Evolutionary conservation across 2,888 invertebrate species (phyloP), one percentile per base, ranked within the genome.

Genomic region (Acrobasis repandana): DNA sequence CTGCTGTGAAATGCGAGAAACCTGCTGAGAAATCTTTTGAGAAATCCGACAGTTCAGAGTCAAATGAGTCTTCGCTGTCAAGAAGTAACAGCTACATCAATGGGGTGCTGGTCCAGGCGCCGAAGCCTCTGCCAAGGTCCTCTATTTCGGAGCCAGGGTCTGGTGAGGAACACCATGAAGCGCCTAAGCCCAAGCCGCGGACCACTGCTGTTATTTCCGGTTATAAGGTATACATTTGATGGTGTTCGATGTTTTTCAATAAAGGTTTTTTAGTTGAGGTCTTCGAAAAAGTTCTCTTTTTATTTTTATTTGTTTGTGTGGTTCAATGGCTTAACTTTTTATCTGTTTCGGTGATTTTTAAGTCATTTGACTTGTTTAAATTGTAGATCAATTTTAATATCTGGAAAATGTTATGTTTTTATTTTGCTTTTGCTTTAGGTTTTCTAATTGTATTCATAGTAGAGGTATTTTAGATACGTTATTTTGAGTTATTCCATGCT

Each of bases 171-270:
- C 78, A 80, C 38, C 75, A 75, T 3, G 92, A 91, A 68, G 84
- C 83, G 0, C 88, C 92, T 0, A 90, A 90, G 61, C 95, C 96
- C 14, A 95, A 95, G 75, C 96, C 97, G 8, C 93, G 97, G 81
- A 96, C 96, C 14, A 94, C 94, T 0, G 86, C 93, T 15, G 88
- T 94, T 3, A 93, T 94, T 50, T 94, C 95, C 69, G 95, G 96
- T 82, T 97, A 97, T 81, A 97, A 97, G 97, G 97, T 97, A 61
- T 63, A 28, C 28, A 8, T 28, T 28, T 63, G 56, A 58, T 67
- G 65, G 66, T 50, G 51, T 60, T 28, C 28, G 47, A 64, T 64
- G 58, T 61, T 33, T n/a, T 52, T 52, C 20, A 64, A 60, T 50
- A 68, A 61, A 63, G 54, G 28, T 6, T 28, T 28, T n/a, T 28